Evolutionary conservation across 1,140 invertebrate genomes (phyloP).

Genomic region (Polypedilum vanderplanki): DNA sequence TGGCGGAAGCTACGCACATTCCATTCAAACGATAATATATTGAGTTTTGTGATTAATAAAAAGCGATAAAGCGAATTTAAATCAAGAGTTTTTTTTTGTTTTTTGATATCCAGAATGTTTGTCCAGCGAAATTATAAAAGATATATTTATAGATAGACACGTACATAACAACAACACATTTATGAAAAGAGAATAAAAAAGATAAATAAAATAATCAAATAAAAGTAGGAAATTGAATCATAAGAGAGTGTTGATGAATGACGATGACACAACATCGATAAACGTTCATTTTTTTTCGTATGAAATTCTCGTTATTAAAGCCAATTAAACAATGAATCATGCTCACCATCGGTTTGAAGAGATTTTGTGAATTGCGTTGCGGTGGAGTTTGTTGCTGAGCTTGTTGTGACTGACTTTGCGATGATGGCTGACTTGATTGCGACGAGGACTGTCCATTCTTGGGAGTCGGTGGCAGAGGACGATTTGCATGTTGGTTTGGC

Average conservation of each 20-base stretch:
- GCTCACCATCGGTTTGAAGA: slow-evolving; percentile 76
- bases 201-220: not conserved
- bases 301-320: not conserved
- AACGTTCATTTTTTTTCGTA: no score
- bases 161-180: not conserved
- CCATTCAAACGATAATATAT: not conserved
- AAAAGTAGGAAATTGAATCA: slow-evolving; percentile 17
- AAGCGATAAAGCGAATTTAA: not conserved
- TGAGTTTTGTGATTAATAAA: not conserved
- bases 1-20: slow-evolving; percentile 57
- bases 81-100: not conserved
- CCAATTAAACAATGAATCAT: slow-evolving; percentile 34
- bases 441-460: slow-evolving; percentile 34
- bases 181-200: slow-evolving; percentile 14
- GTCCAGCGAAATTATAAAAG: not conserved
- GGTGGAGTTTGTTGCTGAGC: slow-evolving; percentile 46
- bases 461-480: slow-evolving; percentile 81
- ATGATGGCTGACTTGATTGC: slow-evolving; percentile 35
- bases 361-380: slow-evolving; percentile 66
- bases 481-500: slow-evolving; percentile 48
- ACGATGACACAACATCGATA: slow-evolving; percentile 25
- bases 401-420: slow-evolving; percentile 44
- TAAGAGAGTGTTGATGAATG: slow-evolving; percentile 11
- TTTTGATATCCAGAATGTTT: not conserved
- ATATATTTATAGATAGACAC: not conserved